A percentile compares a stretch with the other conserved stretches of the same genome.
phyloP scores from a whole-genome alignment of 2,888 invertebrate genomes.

The Melanostoma scalare region DNA sequence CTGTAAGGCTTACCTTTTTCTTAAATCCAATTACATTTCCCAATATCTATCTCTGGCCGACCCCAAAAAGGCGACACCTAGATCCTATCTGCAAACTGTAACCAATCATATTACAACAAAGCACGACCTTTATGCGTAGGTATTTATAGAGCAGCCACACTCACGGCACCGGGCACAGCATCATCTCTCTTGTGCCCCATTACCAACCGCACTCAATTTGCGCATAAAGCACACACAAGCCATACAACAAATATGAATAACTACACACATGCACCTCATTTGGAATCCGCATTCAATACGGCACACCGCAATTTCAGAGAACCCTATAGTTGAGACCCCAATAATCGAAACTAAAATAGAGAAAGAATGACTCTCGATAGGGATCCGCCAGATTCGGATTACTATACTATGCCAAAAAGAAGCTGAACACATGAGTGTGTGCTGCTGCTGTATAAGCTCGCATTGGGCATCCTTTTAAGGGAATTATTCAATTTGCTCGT shows the following conservation, averaged over 20 bases:
- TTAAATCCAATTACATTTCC: constrained; percentile 61
- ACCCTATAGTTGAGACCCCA: constrained; percentile 18
- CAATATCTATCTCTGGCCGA: constrained; percentile 25
- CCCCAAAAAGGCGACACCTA: constrained; percentile 70
- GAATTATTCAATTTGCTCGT: constrained; percentile 78
- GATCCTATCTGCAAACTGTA: constrained; percentile 57
- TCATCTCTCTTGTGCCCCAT: constrained; percentile 47
- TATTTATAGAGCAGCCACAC: constrained; percentile 17
- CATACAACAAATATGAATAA: constrained; percentile 52
- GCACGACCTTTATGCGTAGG: constrained; percentile 65
- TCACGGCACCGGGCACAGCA: not conserved
- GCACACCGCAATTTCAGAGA: constrained; percentile 38
- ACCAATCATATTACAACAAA: constrained; percentile 68
- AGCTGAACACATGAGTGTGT: constrained; percentile 1
- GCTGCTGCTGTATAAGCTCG: constrained; percentile 7
- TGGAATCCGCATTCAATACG: constrained; percentile 31
- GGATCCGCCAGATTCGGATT: constrained; percentile 45
- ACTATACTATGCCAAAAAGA: constrained; percentile 11
- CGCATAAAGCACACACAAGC: constrained; percentile 38
- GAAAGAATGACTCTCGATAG: constrained; percentile 49
- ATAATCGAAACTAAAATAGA: constrained; percentile 46
- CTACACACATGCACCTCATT: constrained; percentile 26
- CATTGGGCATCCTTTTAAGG: constrained; percentile 75
- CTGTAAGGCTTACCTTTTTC: not conserved
- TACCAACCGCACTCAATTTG: constrained; percentile 56